Evolutionary conservation across 2,888 invertebrate species (phyloP).

Genomic region (Gymnosoma rotundatum): DNA sequence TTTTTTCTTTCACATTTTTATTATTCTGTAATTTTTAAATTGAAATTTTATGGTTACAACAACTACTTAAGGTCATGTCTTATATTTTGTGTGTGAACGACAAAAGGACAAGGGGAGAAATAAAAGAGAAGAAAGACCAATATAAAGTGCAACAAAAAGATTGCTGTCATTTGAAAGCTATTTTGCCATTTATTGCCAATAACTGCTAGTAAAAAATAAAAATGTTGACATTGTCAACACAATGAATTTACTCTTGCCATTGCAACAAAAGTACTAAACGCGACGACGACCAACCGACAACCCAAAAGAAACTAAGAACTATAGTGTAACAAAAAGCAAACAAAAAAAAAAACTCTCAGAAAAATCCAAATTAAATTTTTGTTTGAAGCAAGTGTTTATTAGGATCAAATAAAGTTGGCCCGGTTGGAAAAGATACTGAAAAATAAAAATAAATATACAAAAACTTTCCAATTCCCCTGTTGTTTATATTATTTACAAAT

Average conservation of each 20-base stretch:
- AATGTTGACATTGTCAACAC: conserved; percentile 71
- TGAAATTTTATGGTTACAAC: conserved; percentile 62
- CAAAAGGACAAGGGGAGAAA: neutral
- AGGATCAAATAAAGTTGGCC: neutral
- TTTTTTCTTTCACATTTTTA: conserved; percentile 12
- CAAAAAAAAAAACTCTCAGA: neutral
- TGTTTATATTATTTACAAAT: too few relatives aligned
- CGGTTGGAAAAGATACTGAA: conserved; percentile 11
- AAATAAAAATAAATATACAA: too few relatives aligned
- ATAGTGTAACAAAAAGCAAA: conserved; percentile 7
- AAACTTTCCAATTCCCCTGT: too few relatives aligned
- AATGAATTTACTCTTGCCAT: conserved; percentile 69
- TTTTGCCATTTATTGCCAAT: conserved; percentile 69
- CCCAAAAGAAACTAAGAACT: conserved; percentile 15
- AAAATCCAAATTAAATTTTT: conserved; percentile 39
- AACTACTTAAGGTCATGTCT: conserved; percentile 60
- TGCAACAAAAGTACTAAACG: conserved; percentile 41
- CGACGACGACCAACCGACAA: conserved; percentile 6
- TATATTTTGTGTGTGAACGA: neutral
- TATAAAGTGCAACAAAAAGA: conserved; percentile 34
- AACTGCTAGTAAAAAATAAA: conserved; percentile 66
- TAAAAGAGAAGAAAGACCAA: conserved; percentile 7
- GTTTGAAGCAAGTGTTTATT: conserved; percentile 1
- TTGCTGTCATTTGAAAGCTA: conserved; percentile 64
- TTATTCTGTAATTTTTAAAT: conserved; percentile 46